A percentile compares a stretch with the other conserved stretches of the same genome.
Conservation (phyloP, 2,797 vertebrate genomes). For the Eulemur albifrons region DNA sequence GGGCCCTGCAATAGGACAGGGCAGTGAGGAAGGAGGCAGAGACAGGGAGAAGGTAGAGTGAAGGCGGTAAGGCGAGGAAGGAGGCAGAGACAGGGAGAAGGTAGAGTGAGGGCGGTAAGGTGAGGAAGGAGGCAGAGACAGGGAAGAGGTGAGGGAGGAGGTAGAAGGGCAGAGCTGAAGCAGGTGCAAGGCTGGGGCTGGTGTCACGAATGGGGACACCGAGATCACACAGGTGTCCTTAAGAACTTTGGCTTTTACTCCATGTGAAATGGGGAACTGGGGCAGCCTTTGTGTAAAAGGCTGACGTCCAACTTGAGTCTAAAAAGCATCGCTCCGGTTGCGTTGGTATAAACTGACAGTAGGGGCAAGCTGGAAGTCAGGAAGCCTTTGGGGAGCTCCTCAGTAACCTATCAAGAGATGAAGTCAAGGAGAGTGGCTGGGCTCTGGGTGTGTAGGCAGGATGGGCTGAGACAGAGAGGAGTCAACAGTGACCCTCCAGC, state of each 20-base stretch:
- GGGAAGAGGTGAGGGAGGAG: not conserved
- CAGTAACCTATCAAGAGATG: not conserved
- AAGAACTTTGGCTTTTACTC: not conserved
- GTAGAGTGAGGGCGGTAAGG: too few species aligned
- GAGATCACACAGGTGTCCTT: rapidly evolving
- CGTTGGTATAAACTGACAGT: not conserved
- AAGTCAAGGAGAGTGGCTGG: not conserved
- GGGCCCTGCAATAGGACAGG: not conserved
- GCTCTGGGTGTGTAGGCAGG: not conserved
- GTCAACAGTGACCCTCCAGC: not conserved
- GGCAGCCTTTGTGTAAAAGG: not conserved
- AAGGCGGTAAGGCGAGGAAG: too few species aligned
- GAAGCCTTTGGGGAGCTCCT: not conserved
- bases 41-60: not conserved
- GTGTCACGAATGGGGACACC: not conserved
- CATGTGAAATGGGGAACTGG: rapidly evolving
- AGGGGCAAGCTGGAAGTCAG: not conserved
- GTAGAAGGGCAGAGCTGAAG: not conserved
- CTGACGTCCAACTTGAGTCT: not conserved
- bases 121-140: not conserved
- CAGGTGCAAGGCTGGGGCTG: not conserved
- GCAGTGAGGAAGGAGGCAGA: not conserved
- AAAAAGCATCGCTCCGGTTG: not conserved
- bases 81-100: too few species aligned
- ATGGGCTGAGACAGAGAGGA: not conserved